Conservation (phyloP, 2,888 invertebrate genomes). For the Tyria jacobaeae region DNA sequence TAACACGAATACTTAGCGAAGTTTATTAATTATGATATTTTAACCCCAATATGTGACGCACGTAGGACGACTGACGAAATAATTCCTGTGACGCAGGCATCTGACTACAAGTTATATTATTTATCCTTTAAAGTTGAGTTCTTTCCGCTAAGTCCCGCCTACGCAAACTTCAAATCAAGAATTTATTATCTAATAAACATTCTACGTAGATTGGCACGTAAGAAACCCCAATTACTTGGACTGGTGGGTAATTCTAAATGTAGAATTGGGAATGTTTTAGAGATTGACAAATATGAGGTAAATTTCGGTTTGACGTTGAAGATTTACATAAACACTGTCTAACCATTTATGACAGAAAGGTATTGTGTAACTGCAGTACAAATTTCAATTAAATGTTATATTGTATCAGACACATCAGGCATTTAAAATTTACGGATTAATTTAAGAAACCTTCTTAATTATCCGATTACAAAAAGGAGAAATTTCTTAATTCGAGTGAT, state of each 20-base stretch:
- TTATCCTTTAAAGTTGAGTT: slow-evolving; percentile 6
- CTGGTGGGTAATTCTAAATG: neutral
- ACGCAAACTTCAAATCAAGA: neutral
- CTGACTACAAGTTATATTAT: neutral
- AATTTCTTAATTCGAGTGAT: no score
- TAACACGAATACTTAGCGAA: neutral
- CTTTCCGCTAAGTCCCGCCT: neutral
- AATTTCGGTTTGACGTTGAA: neutral
- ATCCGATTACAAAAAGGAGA: no score
- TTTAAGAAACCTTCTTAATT: neutral
- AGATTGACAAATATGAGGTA: neutral
- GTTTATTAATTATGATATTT: neutral
- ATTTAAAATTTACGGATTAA: neutral
- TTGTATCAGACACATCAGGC: neutral
- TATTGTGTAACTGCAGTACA: neutral
- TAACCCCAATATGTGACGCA: slow-evolving; percentile 1
- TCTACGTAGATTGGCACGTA: slow-evolving; percentile 3
- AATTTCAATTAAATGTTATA: neutral
- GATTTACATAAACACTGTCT: neutral
- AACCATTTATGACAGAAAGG: neutral
- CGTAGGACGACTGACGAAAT: neutral
- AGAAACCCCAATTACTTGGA: neutral
- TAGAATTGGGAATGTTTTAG: neutral
- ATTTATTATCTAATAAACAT: neutral
- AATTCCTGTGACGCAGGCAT: slow-evolving; percentile 7